Evolutionary conservation across 2,113 vertebrate species (phyloP).

Genomic region (Calonectris borealis): DNA sequence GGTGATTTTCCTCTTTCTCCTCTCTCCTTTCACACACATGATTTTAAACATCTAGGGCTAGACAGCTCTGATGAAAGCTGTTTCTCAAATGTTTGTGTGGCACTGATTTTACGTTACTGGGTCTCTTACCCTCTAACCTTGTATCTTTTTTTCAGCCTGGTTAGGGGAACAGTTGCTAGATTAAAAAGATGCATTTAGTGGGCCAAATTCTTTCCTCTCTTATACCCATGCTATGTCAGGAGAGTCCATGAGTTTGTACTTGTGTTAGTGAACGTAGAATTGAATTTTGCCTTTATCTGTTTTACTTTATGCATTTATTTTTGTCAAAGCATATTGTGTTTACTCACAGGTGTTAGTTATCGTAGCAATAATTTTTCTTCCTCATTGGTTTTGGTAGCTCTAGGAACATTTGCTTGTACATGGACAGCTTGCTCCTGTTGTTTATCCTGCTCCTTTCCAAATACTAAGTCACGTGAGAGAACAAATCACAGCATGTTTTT

Average conservation of each 20-base stretch:
- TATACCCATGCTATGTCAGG: neutral
- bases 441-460: neutral
- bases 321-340: neutral
- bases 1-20: conserved; percentile 17
- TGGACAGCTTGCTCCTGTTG: neutral
- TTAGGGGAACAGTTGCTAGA: neutral
- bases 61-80: neutral
- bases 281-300: neutral
- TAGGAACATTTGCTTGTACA: neutral
- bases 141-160: neutral
- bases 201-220: neutral
- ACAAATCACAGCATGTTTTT: neutral
- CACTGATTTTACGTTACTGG: neutral
- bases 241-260: neutral
- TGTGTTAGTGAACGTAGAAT: neutral
- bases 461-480: neutral
- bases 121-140: neutral
- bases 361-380: neutral
- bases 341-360: conserved; percentile 1
- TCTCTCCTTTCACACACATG: neutral
- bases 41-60: conserved; percentile 8
- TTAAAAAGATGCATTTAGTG: neutral
- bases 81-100: conserved; percentile 13
- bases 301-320: neutral
- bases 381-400: conserved; percentile 4